phyloP scores from a whole-genome alignment of 2,797 vertebrate species.

The Acanthurus leucopareius region DNA sequence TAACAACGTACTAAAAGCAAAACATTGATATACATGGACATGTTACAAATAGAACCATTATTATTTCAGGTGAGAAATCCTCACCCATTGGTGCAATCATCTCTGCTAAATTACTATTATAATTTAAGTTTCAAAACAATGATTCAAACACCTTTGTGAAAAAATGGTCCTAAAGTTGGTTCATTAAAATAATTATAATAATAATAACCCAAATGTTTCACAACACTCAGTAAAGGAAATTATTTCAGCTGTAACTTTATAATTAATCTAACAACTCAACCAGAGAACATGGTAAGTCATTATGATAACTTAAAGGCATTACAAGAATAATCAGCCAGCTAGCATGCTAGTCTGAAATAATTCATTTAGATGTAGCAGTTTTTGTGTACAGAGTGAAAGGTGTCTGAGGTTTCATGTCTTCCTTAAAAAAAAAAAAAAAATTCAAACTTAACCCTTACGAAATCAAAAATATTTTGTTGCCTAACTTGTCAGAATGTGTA shows the following conservation, averaged over 20 bases:
- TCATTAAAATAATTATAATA: not conserved
- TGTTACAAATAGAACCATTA: constrained; percentile 6
- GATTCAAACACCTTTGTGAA: not conserved
- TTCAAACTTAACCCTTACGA: not conserved
- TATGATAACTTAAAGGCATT: not conserved
- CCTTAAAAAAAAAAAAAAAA: not conserved
- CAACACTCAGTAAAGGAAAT: not conserved
- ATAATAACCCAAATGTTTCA: not conserved
- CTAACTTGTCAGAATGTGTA: not conserved
- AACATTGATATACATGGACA: too few relatives aligned
- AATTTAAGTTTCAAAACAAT: not conserved
- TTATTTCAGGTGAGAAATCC: not conserved
- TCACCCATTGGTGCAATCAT: not conserved
- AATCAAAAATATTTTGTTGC: not conserved
- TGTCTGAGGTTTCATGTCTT: not conserved
- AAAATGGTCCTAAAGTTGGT: not conserved
- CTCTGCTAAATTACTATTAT: not conserved
- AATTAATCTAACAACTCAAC: not conserved
- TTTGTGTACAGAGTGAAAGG: not conserved
- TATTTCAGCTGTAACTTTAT: too few relatives aligned
- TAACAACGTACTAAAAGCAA: too few relatives aligned
- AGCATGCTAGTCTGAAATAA: not conserved
- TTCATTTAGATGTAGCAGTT: not conserved
- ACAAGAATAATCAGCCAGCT: not conserved
- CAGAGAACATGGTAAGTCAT: not conserved